phyloP scores from a whole-genome alignment of 2,113 vertebrate genomes.

The Machaerirhynchus nigripectus region DNA sequence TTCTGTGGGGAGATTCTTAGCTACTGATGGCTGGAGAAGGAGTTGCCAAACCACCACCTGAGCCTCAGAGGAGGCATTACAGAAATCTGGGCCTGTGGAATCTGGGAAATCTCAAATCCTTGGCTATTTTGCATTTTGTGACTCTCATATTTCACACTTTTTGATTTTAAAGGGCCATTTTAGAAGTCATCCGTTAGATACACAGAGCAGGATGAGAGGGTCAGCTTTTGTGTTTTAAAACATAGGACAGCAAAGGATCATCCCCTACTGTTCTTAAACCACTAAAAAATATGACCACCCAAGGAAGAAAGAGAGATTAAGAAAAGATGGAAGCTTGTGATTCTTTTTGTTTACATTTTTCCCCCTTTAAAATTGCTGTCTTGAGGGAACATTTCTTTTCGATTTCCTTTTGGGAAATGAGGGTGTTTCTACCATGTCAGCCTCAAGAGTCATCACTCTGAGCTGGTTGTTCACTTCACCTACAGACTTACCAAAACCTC shows the following conservation, averaged over 20 bases:
- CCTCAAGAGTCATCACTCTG: not conserved
- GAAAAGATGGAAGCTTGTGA: not conserved
- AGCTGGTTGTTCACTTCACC: not conserved
- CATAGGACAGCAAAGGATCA: not conserved
- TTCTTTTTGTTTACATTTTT: not conserved
- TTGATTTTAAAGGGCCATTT: not conserved
- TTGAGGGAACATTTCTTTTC: not conserved
- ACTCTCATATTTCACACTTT: not conserved
- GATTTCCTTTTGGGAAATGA: not conserved
- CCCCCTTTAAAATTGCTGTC: not conserved
- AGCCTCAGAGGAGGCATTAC: not conserved
- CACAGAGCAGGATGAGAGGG: not conserved
- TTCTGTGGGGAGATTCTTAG: not conserved
- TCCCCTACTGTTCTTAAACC: not conserved
- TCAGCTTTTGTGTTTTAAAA: not conserved
- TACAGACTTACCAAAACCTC: not conserved
- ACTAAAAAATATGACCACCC: not conserved
- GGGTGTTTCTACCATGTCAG: not conserved
- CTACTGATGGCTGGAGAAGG: not conserved
- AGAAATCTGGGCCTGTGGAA: not conserved
- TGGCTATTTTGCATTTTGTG: not conserved
- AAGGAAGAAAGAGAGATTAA: not conserved
- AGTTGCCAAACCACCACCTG: not conserved
- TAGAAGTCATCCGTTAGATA: not conserved
- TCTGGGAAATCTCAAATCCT: not conserved